A percentile compares a stretch with the other conserved stretches of the same genome.
Conservation (phyloP, 2,888 invertebrate species). For the Drosophila gaucha region DNA sequence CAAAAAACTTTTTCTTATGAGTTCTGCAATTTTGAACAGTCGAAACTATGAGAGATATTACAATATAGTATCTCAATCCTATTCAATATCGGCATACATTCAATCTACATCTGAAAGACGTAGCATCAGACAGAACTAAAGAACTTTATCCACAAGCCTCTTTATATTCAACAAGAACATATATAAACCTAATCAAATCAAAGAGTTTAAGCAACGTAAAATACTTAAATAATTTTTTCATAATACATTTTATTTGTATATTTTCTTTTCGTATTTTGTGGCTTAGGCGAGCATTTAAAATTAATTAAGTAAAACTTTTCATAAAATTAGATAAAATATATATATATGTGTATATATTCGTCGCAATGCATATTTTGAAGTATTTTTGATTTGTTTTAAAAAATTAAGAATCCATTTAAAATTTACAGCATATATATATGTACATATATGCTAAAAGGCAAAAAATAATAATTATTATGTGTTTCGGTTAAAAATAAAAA, state of each 20-base stretch:
- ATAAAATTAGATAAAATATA: conserved; percentile 69
- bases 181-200: too few species aligned
- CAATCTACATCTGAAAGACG: not conserved
- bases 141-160: not conserved
- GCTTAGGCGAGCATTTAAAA: conserved; percentile 60
- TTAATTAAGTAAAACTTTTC: conserved; percentile 69
- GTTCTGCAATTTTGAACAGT: not conserved
- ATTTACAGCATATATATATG: conserved; percentile 34
- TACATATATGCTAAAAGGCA: conserved; percentile 22
- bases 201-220: not conserved
- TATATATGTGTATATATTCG: conserved; percentile 25
- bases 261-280: conserved; percentile 48
- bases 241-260: conserved; percentile 62
- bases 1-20: too few species aligned
- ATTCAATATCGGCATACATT: not conserved
- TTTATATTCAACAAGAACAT: not conserved
- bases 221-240: conserved; percentile 42
- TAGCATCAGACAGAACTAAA: not conserved
- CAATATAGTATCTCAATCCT: too few species aligned
- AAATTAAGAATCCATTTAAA: conserved; percentile 50
- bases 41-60: not conserved
- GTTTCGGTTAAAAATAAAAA: conserved; percentile 30
- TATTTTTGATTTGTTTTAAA: conserved; percentile 16
- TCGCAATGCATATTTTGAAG: conserved; percentile 29
- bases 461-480: conserved; percentile 6